A percentile compares a stretch with the other conserved stretches of the same genome.
These are phyloP conservation scores for rabbit (Oryctolagus cuniculus) DNA, from an alignment of 2,113 vertebrate genomes.

Conservation along the genomic window DNA sequence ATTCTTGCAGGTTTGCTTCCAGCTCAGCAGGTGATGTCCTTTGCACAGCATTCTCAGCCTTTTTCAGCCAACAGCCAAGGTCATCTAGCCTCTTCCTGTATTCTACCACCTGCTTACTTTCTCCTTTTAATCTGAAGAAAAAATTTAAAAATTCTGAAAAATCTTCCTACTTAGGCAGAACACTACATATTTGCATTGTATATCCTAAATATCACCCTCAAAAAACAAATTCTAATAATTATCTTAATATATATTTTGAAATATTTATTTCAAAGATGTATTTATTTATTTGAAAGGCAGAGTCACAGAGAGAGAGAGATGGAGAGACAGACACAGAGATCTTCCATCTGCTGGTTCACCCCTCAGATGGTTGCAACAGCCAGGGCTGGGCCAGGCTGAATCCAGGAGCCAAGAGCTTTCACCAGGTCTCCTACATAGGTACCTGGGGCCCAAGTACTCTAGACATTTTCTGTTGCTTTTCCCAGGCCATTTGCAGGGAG, in stretches of 20 bases:
- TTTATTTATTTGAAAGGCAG: too few relatives aligned
- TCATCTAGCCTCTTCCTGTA: constrained; percentile 89
- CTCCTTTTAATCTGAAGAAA: constrained; percentile 89
- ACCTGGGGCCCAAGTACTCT: too few relatives aligned
- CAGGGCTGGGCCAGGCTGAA: too few relatives aligned
- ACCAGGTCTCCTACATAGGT: too few relatives aligned
- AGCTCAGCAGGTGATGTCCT: constrained; percentile 85
- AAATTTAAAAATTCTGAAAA: constrained; percentile 47
- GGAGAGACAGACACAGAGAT: too few relatives aligned
- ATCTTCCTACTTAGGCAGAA: not conserved
- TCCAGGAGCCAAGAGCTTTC: too few relatives aligned
- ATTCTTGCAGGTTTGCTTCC: constrained; percentile 89
- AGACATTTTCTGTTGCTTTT: too few relatives aligned
- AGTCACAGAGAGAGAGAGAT: too few relatives aligned
- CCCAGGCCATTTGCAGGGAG: too few relatives aligned
- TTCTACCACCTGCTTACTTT: constrained; percentile 89
- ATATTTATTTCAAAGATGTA: too few relatives aligned
- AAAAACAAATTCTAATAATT: not conserved
- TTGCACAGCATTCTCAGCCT: constrained; percentile 87
- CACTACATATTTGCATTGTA: not conserved
- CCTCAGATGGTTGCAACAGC: too few relatives aligned
- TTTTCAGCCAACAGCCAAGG: constrained; percentile 91
- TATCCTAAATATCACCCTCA: not conserved
- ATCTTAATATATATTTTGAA: not conserved
- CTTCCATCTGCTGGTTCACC: too few relatives aligned